Evolutionary conservation across 92 coral and sea anemone genomes (phyloP), one percentile per base, ranked within the genome.

Genomic region (Ricordea florida): DNA sequence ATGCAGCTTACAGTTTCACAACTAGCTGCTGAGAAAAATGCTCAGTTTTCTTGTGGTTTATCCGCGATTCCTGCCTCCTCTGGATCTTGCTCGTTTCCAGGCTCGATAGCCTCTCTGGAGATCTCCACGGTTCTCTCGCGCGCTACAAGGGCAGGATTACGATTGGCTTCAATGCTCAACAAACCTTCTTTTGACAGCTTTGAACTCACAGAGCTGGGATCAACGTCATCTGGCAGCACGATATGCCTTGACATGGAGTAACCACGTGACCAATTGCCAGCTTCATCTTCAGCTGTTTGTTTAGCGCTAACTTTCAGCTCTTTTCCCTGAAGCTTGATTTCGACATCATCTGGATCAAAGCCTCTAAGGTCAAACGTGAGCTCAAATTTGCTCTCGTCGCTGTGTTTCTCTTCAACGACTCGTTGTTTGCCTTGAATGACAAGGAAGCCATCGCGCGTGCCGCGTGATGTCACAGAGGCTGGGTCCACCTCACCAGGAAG

Each of bases 401-500:
- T 26, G 40, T 81, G 52, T 15, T 31, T 57, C 1, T 45, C 60
- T 26, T 76, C 75, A 25, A 34, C 72, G 30, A 38, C 66, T 2
- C 56, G 52, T 2, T 81, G 60, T n/a, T 4, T 17, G 0, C 72
- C 87, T 24, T 62, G 58, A 24, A 81, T 45, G 10, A 65, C 51
- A 40, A 84, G 72, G 15, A 61, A 51, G 16, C 75, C 67, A 62
- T 84, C 53, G 38, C 42, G 72, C 25, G 60, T 60, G 4, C 46
- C 47, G 10, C 74, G 66, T n/a, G 89, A 68, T 43, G 68, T 77
- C 48, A 84, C 85, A 0, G 85, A 53, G 18, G 29, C 5, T 30
- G 89, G 89, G 35, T 77, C 85, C 0, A 77, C 72, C 6, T 41
- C 89, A 13, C 77, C 63, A 5, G 89, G 89, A 8, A 84, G 51